These are phyloP conservation scores for Dicrurus megarhynchus DNA, from an alignment of 2,113 vertebrate species.

Conservation along the genomic window DNA sequence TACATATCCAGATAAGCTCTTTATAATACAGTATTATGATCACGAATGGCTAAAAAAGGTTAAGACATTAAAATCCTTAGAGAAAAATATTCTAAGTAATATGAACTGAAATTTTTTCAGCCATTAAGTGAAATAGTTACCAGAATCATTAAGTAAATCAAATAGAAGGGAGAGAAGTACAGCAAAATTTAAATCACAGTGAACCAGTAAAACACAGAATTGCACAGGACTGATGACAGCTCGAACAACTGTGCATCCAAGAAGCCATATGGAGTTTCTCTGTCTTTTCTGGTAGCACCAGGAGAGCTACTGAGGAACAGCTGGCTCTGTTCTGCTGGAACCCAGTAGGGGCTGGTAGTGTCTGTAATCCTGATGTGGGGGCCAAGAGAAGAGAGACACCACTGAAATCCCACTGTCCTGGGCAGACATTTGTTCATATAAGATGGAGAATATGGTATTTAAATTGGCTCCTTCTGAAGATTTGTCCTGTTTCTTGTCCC, in stretches of 20 bases:
- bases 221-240: not conserved
- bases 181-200: not conserved
- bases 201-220: not conserved
- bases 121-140: not conserved
- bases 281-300: not conserved
- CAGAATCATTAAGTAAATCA: not conserved
- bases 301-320: not conserved
- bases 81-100: not conserved
- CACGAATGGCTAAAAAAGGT: not conserved
- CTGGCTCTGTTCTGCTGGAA: not conserved
- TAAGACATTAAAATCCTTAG: not conserved
- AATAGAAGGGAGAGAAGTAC: not conserved
- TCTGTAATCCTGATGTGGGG: not conserved
- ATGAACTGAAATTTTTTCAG: not conserved
- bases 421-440: not conserved
- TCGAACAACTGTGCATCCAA: not conserved
- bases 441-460: not conserved
- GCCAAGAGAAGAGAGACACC: not conserved
- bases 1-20: not conserved
- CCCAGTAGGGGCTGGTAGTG: not conserved
- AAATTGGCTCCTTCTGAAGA: not conserved
- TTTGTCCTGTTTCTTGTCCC: not conserved
- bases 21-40: not conserved
- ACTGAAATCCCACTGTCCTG: not conserved
- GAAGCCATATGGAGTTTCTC: not conserved